Evolutionary conservation across 37 sponge, comb jelly and placozoan species (phyloP), one percentile per base, ranked within the genome.

Genomic region (Spongilla lacustris): DNA sequence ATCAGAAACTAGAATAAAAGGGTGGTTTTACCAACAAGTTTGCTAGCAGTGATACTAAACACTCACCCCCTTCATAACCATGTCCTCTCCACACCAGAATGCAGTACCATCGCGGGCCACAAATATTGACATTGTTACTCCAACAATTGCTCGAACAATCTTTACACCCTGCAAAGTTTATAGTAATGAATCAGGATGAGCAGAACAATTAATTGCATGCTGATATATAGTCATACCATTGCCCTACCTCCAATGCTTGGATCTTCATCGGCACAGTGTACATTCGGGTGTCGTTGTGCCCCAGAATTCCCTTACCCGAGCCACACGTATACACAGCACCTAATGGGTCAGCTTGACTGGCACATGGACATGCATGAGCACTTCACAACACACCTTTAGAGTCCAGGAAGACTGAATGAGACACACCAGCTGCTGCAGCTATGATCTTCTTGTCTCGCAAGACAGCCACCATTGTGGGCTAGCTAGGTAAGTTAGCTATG

Each of bases 41-140:
- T n/a, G n/a, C n/a, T n/a, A n/a, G n/a, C n/a, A n/a, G n/a, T n/a
- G n/a, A n/a, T n/a, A n/a, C n/a, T n/a, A n/a, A 14, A 58, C 58
- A 58, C 58, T 58, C 11, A 58, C 58, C 19, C 58, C 58, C 11
- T 58, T 58, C 58, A 58, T 17, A 29, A 85, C 93, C 82, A 81
- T 88, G 29, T 89, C 89, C 34, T 88, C 76, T 25, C 93, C 93
- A 81, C 93, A 92, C 93, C 93, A 92, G 78, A 82, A 93, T 6
- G 80, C 86, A 27, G 35, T 2, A 4, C 93, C 93, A 14, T 81
- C 74, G 26, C 21, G 31, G 36, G 48, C 82, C 48, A 93, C 82
- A 74, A 93, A 93, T 30, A 93, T 85, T 1, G 89, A 88, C 74
- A 34, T 69, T 0, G 68, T 66, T 21, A 88, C 93, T 9, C 93